Evolutionary conservation across 1,140 invertebrate species (phyloP), one percentile per base, ranked within the genome.

Genomic region (Nebria ingens): DNA sequence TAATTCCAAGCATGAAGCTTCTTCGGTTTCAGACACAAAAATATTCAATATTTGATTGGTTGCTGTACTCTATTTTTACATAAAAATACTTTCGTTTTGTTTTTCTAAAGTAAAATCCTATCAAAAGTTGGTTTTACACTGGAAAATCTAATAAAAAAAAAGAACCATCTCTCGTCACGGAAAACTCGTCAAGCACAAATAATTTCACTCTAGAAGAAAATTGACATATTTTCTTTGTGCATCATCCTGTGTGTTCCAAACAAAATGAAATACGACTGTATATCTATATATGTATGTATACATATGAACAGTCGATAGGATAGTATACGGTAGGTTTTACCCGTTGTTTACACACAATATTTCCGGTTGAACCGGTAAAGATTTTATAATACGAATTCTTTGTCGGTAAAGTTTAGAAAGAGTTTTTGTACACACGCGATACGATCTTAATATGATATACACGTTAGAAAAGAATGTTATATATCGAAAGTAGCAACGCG

Each of bases 161-260:
- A 34, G 6, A 34, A 34, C 25, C 25, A n/a, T n/a, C n/a, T n/a
- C n/a, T n/a, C n/a, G n/a, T n/a, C n/a, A n/a, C n/a, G n/a, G 25
- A 34, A 4, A 45, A 9, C 6, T 17, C 17, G 40, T 45, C 40
- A 45, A 45, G 40, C 40, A 45, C 40, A 45, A 45, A 17, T 45
- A 45, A 45, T 45, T 45, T 45, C 40, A 45, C 40, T 45, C 40
- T 45, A 45, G 40, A 17, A 45, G 40, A 45, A 45, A 45, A 45
- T 45, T 45, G 40, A 45, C 40, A 45, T 45, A 45, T 45, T 45
- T 45, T 45, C 40, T 45, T 45, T 45, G 40, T 45, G 40, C n/a
- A n/a, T 45, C 17, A 9, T 45, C 40, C 17, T 45, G 15, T 45
- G 40, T n/a, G n/a, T n/a, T n/a, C n/a, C n/a, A 45, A 45, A 45